Base-by-base conservation (phyloP, 2,888 invertebrate species). In the Eudasyphora cyanicolor region DNA sequence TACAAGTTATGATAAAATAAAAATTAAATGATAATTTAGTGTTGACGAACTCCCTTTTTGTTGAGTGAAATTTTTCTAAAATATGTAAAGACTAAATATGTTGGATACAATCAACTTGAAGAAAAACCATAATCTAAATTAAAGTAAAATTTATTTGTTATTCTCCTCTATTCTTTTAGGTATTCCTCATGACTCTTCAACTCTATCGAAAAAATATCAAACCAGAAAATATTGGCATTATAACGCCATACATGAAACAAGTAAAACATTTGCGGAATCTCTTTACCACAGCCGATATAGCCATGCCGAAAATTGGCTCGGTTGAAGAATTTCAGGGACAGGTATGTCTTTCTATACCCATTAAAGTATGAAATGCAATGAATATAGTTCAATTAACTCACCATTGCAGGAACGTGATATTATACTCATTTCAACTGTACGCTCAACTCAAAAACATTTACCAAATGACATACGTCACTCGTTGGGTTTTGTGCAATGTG, bases 201-300 rank as follows among this genome's bases (percentile, higher is more conserved):
- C 91, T 98, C 1, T 95, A 95, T 86, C 94, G 94, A 82, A 92
- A 93, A 71, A 94, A 94, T 27, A 88, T 97, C n/a, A 89, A 89
- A 0, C 92, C 94, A 0, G 87, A 89, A 38, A 88, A 88, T 71
- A 92, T 99, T 88, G 99, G 98, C 3, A 95, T 99, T 78, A 96
- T 99, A 82, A 96, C 98, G 14, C 98, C 98, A 0, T 99, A 99
- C 89, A 92, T 95, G 82, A 97, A 97, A 90, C 99, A 99, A 94
- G 97, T 97, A 91, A 93, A 89, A 71, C 86, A 88, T 45, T 79
- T 92, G 6, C 87, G 91, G 0, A 86, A 64, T 42, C 82, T 91
- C 71, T 90, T 91, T 32, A 93, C 93, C 71, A 93, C 93, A 67
- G 92, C 94, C 21, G 92, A 93, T 49, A 83, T 91, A 17, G 81